A percentile compares a stretch with the other conserved stretches of the same genome.
Conservation (phyloP, 2,797 vertebrate species). For the Phataginus tricuspis region DNA sequence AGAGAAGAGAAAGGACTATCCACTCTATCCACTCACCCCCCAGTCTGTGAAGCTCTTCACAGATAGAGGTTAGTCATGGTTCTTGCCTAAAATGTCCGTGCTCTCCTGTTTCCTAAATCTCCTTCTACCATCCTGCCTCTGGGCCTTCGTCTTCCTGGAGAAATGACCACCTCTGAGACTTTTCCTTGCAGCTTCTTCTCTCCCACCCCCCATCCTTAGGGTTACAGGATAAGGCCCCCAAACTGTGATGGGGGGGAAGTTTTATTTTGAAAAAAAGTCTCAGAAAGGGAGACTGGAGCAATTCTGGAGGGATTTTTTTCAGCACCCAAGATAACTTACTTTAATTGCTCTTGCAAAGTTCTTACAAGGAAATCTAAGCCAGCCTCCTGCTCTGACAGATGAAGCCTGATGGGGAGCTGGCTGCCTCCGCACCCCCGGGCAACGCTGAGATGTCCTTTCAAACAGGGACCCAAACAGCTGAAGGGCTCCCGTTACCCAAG, state of each 20-base stretch:
- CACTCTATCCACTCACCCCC: neutral
- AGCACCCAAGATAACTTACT: neutral
- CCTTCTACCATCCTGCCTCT: neutral
- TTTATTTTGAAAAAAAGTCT: conserved; percentile 14
- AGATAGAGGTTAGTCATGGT: neutral
- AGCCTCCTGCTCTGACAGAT: conserved; percentile 51
- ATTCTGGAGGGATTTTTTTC: neutral
- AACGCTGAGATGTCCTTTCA: conserved; percentile 80
- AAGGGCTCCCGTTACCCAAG: conserved; percentile 84
- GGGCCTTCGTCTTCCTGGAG: neutral
- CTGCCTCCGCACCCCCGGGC: conserved; percentile 20
- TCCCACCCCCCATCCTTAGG: neutral
- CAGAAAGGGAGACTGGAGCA: neutral
- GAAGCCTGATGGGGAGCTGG: conserved; percentile 66
- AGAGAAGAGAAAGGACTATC: neutral
- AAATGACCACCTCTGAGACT: neutral
- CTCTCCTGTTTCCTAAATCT: neutral
- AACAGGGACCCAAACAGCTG: conserved; percentile 84
- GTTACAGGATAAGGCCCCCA: neutral
- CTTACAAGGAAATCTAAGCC: conserved; percentile 50
- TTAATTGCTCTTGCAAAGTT: conserved; percentile 3
- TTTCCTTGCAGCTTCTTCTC: neutral
- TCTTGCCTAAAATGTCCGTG: neutral
- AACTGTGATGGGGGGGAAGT: neutral
- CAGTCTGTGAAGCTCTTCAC: neutral